Evolutionary conservation across 2,797 vertebrate genomes (phyloP).

Genomic region (Capromys pilorides): DNA sequence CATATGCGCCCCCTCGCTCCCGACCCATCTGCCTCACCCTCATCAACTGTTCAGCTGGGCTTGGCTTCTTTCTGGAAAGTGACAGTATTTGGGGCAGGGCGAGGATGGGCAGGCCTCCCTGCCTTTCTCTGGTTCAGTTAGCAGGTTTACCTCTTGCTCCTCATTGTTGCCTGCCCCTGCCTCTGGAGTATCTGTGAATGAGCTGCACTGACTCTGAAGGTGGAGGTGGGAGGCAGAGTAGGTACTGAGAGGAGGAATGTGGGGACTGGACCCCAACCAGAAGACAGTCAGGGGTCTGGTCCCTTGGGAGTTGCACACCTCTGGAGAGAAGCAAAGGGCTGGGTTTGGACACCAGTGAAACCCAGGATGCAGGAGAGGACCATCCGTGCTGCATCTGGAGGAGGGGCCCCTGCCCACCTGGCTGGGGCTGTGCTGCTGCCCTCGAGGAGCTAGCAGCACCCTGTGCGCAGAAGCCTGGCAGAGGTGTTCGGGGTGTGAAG

Average conservation of each 20-base stretch:
- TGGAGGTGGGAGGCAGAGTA: neutral
- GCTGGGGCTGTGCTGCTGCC: neutral
- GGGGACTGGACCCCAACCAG: neutral
- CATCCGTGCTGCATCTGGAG: neutral
- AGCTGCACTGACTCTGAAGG: neutral
- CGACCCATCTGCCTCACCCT: slow-evolving; percentile 29
- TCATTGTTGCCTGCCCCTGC: neutral
- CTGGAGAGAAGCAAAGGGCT: neutral
- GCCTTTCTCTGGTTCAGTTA: slow-evolving; percentile 7
- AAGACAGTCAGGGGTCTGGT: neutral
- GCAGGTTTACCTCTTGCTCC: neutral
- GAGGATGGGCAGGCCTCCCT: slow-evolving; percentile 47
- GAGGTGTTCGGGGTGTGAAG: neutral
- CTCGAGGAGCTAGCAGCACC: neutral
- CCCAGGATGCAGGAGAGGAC: slow-evolving; percentile 3
- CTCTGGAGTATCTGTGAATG: neutral
- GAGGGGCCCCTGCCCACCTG: neutral
- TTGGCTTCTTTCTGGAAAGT: slow-evolving; percentile 68
- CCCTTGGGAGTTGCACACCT: neutral
- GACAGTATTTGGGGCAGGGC: slow-evolving; percentile 76
- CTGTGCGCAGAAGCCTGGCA: neutral
- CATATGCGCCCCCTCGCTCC: slow-evolving; percentile 67
- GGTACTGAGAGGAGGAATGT: neutral
- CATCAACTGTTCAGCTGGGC: slow-evolving; percentile 32
- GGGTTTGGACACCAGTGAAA: neutral